These are phyloP conservation scores for Pavo muticus DNA, from an alignment of 2,113 vertebrate species.

Conservation along the genomic window DNA sequence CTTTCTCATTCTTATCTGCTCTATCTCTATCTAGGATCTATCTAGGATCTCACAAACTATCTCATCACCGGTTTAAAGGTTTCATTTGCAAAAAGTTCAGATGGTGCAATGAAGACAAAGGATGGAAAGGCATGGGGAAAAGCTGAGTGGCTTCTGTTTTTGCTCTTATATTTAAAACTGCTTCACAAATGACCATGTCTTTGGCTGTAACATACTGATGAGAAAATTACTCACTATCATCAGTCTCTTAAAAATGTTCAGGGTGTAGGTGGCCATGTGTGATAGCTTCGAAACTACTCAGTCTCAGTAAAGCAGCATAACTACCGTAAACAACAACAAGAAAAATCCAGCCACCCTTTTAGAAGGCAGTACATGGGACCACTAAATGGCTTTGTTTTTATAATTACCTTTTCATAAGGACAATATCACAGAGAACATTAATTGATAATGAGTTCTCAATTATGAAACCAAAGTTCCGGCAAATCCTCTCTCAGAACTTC, in stretches of 20 bases:
- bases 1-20: background rate
- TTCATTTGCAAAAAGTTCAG: background rate
- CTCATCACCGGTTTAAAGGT: background rate
- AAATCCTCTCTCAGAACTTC: background rate
- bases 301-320: background rate
- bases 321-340: background rate
- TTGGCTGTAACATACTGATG: background rate
- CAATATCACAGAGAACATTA: background rate
- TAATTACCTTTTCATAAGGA: background rate
- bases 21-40: too few relatives aligned
- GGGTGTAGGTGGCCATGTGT: rapidly evolving
- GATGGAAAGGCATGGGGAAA: background rate
- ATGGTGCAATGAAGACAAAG: background rate
- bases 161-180: background rate
- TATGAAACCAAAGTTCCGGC: background rate
- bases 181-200: background rate
- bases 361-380: background rate
- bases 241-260: background rate
- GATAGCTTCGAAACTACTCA: background rate
- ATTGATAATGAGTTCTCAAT: background rate
- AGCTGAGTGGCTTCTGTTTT: background rate
- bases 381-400: background rate
- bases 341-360: background rate
- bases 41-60: background rate
- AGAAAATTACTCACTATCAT: background rate